Conservation (phyloP, 64 coral and sea anemone genomes). For the Anthopleura sola region DNA sequence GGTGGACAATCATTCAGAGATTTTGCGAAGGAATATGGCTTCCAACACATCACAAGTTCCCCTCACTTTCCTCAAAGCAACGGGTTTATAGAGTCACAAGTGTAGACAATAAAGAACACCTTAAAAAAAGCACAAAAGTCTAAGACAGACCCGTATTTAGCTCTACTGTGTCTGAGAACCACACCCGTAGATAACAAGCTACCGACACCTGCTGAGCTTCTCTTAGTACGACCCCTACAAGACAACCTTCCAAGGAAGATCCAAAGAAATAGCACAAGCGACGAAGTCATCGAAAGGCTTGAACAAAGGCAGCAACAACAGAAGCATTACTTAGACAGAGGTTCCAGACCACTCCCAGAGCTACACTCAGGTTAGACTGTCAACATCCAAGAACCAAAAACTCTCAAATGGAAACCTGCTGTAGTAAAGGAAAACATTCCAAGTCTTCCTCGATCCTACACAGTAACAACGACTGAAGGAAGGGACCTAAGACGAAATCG, state of each 20-base stretch:
- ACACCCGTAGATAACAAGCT: too few relatives aligned
- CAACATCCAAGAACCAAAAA: constrained; percentile 43
- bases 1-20: too few relatives aligned
- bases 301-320: constrained; percentile 38
- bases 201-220: too few relatives aligned
- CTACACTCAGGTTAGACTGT: constrained; percentile 32
- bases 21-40: too few relatives aligned
- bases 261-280: constrained; percentile 12
- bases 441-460: constrained; percentile 3
- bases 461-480: neutral
- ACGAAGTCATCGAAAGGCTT: constrained; percentile 50
- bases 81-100: too few relatives aligned
- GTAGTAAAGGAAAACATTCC: constrained; percentile 45
- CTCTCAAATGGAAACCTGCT: constrained; percentile 44
- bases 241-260: constrained; percentile 53
- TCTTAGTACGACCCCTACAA: constrained; percentile 28
- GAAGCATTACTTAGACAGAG: constrained; percentile 24
- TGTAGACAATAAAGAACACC: too few relatives aligned
- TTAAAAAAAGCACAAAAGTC: too few relatives aligned
- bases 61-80: too few relatives aligned
- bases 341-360: constrained; percentile 26
- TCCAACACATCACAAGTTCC: too few relatives aligned
- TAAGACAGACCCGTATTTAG: too few relatives aligned
- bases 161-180: too few relatives aligned
- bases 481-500: constrained; percentile 2